A percentile compares a stretch with the other conserved stretches of the same genome.
Conservation (phyloP, 2,888 invertebrate genomes). For the Geophilus truncorum region DNA sequence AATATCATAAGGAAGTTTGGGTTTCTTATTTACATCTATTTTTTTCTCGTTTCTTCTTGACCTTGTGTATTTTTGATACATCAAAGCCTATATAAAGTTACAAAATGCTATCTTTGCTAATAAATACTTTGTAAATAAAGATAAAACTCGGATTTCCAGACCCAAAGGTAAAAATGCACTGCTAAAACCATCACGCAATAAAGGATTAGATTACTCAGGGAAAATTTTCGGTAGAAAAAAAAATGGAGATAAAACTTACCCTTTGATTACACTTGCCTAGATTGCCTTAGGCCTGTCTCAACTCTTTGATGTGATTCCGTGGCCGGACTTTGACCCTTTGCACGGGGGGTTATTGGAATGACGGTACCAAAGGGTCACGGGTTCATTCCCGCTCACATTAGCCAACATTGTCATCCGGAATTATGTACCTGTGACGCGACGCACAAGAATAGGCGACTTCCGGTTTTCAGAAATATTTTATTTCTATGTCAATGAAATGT, state of each 20-base stretch:
- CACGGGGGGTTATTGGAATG: not conserved
- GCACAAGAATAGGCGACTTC: not conserved
- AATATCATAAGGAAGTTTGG: not conserved
- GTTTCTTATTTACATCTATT: not conserved
- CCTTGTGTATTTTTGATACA: not conserved
- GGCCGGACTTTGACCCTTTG: conserved; percentile 1
- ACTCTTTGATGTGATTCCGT: conserved; percentile 1
- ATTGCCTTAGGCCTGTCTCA: not conserved
- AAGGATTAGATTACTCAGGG: not conserved
- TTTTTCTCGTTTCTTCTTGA: not conserved
- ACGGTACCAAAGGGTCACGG: not conserved
- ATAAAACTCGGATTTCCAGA: not conserved
- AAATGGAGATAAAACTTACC: not conserved
- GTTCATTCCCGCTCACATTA: not conserved
- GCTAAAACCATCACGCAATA: not conserved
- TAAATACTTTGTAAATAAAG: not conserved
- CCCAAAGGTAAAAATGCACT: no score
- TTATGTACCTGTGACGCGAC: not conserved
- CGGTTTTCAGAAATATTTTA: not conserved
- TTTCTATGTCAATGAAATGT: no score
- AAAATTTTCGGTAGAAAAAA: not conserved
- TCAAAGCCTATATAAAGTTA: not conserved
- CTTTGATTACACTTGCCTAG: not conserved
- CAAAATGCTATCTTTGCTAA: not conserved
- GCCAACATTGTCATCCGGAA: not conserved